phyloP scores from a whole-genome alignment of 2,113 vertebrate genomes.

The Plecotus auritus region DNA sequence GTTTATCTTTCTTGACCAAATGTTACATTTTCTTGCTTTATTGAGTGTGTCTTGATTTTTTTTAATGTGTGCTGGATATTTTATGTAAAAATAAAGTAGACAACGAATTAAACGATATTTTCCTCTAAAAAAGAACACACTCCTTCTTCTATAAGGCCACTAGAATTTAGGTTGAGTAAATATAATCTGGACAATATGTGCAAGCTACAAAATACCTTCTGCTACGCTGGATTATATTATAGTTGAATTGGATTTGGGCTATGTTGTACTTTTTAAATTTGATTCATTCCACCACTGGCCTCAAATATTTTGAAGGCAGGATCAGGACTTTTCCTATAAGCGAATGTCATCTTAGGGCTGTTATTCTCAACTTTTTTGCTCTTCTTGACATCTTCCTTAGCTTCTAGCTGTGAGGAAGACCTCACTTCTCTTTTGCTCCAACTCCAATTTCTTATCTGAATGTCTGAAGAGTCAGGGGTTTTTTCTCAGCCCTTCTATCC shows the following conservation, averaged over 20 bases:
- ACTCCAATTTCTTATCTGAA: neutral
- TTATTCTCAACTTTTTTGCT: neutral
- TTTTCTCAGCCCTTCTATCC: neutral
- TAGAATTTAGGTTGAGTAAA: neutral
- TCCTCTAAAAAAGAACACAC: neutral
- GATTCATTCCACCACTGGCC: neutral
- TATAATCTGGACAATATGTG: neutral
- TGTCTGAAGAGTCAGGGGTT: neutral
- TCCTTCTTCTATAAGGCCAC: neutral
- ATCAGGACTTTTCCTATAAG: neutral
- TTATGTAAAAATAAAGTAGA: constrained; percentile 2
- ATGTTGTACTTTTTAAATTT: neutral
- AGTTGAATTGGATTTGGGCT: neutral
- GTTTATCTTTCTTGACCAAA: neutral
- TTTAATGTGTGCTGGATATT: neutral
- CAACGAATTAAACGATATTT: constrained; percentile 11
- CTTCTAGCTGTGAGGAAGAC: neutral
- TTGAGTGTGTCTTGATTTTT: neutral
- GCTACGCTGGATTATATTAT: neutral
- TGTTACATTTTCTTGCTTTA: neutral
- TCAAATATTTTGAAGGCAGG: neutral
- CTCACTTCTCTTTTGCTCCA: neutral
- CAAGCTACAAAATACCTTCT: no score
- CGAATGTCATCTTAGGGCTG: neutral
- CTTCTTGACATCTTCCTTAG: neutral